phyloP scores from a whole-genome alignment of 2,113 vertebrate species.

The Conger conger region DNA sequence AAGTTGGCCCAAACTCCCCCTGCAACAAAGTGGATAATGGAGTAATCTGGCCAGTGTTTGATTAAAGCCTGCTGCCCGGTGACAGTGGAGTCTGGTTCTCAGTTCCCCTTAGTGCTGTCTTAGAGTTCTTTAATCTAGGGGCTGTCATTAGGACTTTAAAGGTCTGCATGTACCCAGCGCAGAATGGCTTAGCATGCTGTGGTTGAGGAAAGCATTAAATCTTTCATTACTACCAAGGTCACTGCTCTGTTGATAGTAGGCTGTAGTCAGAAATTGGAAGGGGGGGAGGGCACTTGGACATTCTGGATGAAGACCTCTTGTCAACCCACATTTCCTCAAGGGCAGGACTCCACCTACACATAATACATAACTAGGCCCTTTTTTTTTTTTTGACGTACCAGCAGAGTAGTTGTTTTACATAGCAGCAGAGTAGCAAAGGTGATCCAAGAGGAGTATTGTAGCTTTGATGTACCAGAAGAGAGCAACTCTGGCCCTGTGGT shows the following conservation, averaged over 20 bases:
- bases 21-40: conserved; percentile 27
- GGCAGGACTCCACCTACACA: neutral
- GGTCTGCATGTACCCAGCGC: conserved; percentile 3
- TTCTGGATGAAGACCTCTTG: neutral
- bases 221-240: conserved; percentile 42
- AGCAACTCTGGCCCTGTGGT: neutral
- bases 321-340: neutral
- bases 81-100: conserved; percentile 39
- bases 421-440: neutral
- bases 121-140: conserved; percentile 49
- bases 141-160: conserved; percentile 49
- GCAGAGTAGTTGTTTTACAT: neutral
- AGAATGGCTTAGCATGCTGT: conserved; percentile 43
- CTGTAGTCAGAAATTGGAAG: conserved; percentile 36
- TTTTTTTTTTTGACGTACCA: neutral
- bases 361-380: neutral
- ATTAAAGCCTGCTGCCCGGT: conserved; percentile 58
- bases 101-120: conserved; percentile 34
- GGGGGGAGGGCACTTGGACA: conserved; percentile 1
- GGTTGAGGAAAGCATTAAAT: conserved; percentile 54
- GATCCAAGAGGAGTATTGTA: neutral
- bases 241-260: conserved; percentile 42
- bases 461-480: neutral
- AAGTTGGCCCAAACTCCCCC: conserved; percentile 41
- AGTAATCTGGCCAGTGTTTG: conserved; percentile 49